Base-by-base conservation (phyloP, 64 coral and sea anemone genomes). In the Trachythela sp. region DNA sequence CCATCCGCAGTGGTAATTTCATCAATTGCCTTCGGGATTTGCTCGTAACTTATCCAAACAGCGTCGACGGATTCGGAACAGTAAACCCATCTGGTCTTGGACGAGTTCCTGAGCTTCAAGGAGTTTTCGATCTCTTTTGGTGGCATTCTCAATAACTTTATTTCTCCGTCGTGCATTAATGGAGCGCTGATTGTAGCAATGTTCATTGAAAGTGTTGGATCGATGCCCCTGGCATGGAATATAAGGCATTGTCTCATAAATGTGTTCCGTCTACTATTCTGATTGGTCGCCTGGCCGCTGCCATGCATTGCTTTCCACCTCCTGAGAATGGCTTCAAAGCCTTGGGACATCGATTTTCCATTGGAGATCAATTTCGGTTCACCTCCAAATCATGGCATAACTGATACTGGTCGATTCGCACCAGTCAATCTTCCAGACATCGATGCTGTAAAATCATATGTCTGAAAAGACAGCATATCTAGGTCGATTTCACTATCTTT, bases 401-500 rank as follows among this genome's bases (percentile, higher is more conserved):
- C n/a, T n/a, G n/a, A n/a, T n/a, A n/a, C n/a, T n/a, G n/a, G n/a
- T n/a, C n/a, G n/a, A n/a, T 59, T 3, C 2, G 54, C 54, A 22
- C 54, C 54, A 3, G 4, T 59, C 14, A n/a, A 59, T 22, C 24
- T 59, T 7, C 54, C 54, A n/a, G 54, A 59, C 54, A 59, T 59
- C 24, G 54, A 59, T 11, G 54, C 54, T 59, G 54, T 59, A 59
- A 59, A 59, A 14, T 59, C 14, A 59, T 59, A 77, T 6, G 71
- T 77, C 71, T 77, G 71, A 39, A 77, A 77, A 27, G 71, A 29
- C 24, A 77, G 71, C 71, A 77, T 77, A 77, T 77, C 29, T 13
- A 38, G 8, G 71, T 77, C 71, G 36, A 77, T 77, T 27, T 77
- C 71, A 77, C 30, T 77, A 32, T 77, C 71, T 77, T 77, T 77